phyloP scores from a whole-genome alignment of 2,797 vertebrate genomes.

The Perodicticus potto region DNA sequence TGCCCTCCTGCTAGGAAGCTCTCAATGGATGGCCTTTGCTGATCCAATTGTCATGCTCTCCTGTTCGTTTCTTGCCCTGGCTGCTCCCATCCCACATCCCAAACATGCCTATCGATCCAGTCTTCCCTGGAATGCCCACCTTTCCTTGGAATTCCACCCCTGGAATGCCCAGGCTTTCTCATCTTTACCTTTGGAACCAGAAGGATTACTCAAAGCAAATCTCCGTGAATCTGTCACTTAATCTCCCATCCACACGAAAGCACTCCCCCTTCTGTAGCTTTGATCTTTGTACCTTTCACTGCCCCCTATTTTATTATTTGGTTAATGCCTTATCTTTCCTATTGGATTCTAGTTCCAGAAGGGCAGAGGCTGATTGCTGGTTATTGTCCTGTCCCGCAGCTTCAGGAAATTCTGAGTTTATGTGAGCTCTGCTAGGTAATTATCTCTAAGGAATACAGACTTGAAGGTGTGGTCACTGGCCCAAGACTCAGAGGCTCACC shows the following conservation, averaged over 20 bases:
- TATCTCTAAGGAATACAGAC: background rate
- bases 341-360: background rate
- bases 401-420: slow-evolving; percentile 18
- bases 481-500: background rate
- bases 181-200: background rate
- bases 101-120: background rate
- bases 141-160: background rate
- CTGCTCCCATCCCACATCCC: background rate
- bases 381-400: background rate
- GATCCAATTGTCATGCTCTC: background rate
- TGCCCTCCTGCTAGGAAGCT: background rate
- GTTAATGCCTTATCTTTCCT: slow-evolving; percentile 22
- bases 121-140: background rate
- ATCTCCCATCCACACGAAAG: slow-evolving; percentile 10
- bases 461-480: background rate
- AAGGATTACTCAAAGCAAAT: background rate
- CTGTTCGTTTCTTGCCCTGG: background rate
- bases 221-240: background rate
- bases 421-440: background rate
- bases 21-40: background rate
- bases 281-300: slow-evolving; percentile 7
- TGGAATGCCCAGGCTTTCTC: background rate
- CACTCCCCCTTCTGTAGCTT: background rate
- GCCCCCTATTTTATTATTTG: slow-evolving; percentile 36
- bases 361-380: background rate